Base-by-base conservation (phyloP, 2,797 vertebrate species). In the Esox lucius region DNA sequence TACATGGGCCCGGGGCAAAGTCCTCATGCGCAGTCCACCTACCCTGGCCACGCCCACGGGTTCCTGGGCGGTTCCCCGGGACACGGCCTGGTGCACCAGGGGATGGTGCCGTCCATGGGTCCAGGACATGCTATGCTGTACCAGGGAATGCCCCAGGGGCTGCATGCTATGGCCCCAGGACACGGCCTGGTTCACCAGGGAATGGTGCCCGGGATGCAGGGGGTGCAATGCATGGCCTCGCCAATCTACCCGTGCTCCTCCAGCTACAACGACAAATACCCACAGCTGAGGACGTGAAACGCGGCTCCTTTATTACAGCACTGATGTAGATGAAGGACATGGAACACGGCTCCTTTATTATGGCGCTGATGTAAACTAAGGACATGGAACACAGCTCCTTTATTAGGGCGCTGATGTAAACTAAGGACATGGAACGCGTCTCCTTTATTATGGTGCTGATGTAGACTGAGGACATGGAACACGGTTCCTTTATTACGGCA, bases 311-410 rank as follows among this genome's bases (percentile, higher is more conserved):
- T 86, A 97, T 98, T 0, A 95, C 95, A 42, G 93, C 95, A 0
- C 92, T 98, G 77, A 93, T 31, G 28, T 31, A 95, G 84, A 95
- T 97, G 94, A 97, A 97, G 87, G 96, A 96, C 87, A 96, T 97
- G 93, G 96, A 98, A 89, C 96, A 31, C 28, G 3, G 28, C 28
- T 31, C 28, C 28, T 31, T 31, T 31, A 31, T 31, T 3, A 31
- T 3, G 28, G 3, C 28, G 1, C 28, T 31, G 28, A 31, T 31
- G 28, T 31, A 31, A 28, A 31, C 28, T 31, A 31, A 31, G 28
- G 28, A 31, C 28, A 31, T 31, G 28, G 28, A 31, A 31, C 28
- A 31, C 28, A 31, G 28, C 28, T 31, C 28, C 28, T 31, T 31
- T 31, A 31, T 31, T 31, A 31, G 31, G 28, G 28, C 28, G 28